These are phyloP conservation scores for Chaitophorus viminalis DNA, from an alignment of 2,888 invertebrate genomes.

Conservation along the genomic window DNA sequence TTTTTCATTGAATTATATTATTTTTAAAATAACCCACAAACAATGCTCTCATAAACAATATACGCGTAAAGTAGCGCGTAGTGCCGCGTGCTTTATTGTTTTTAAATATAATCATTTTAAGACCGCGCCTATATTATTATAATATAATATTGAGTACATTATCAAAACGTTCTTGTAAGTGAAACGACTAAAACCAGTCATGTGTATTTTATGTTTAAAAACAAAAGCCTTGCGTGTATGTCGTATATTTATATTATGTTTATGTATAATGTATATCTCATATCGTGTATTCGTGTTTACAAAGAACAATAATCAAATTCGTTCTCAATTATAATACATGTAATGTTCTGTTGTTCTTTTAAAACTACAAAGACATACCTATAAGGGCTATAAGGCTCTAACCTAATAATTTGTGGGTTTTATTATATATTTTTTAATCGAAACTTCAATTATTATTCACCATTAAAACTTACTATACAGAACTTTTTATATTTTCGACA, in stretches of 20 bases:
- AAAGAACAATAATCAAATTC: neutral
- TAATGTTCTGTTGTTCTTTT: neutral
- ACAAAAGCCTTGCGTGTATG: slow-evolving; percentile 15
- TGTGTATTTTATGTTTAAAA: slow-evolving; percentile 52
- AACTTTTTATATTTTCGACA: too few relatives aligned
- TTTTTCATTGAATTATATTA: neutral
- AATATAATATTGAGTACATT: slow-evolving; percentile 25
- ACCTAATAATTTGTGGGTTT: neutral
- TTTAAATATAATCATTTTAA: slow-evolving; percentile 21
- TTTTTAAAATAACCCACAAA: slow-evolving; percentile 5
- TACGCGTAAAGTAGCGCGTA: neutral
- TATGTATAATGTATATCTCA: neutral
- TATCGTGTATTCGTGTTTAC: too few relatives aligned
- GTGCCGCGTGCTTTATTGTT: neutral
- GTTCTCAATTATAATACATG: neutral
- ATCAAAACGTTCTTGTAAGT: slow-evolving; percentile 8
- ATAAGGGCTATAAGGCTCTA: too few relatives aligned
- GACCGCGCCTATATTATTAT: slow-evolving; percentile 21
- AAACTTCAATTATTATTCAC: too few relatives aligned
- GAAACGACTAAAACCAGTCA: slow-evolving; percentile 26
- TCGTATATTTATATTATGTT: too few relatives aligned
- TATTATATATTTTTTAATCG: neutral
- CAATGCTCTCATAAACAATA: neutral
- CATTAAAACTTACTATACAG: too few relatives aligned
- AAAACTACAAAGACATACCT: neutral